Evolutionary conservation across 2,797 vertebrate species (phyloP).

Genomic region (Agapornis canus): DNA sequence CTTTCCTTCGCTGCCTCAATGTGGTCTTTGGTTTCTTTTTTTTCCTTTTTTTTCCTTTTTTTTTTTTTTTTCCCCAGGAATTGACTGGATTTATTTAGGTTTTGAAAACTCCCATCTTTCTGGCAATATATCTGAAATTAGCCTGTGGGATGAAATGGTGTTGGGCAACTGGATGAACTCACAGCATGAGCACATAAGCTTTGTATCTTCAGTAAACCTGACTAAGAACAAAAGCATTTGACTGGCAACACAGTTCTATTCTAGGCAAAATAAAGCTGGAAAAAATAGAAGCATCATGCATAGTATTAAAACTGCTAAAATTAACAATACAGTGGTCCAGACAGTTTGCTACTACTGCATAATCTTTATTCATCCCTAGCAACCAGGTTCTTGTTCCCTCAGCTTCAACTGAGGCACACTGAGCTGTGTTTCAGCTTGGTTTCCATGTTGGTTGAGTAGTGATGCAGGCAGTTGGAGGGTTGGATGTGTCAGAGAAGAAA

Average conservation of each 20-base stretch:
- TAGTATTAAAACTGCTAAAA: neutral
- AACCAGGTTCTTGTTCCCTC: neutral
- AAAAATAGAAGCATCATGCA: neutral
- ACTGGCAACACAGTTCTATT: neutral
- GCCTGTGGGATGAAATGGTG: neutral
- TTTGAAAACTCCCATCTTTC: neutral
- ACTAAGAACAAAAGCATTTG: neutral
- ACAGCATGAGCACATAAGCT: neutral
- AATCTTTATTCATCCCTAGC: neutral
- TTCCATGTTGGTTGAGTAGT: neutral
- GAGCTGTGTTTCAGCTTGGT: neutral
- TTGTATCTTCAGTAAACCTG: neutral
- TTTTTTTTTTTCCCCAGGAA: neutral
- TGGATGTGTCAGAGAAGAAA: neutral
- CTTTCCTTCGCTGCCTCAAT: neutral
- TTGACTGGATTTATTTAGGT: neutral
- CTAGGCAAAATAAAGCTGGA: neutral
- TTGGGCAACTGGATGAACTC: neutral
- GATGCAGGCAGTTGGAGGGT: neutral
- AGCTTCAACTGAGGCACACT: accelerated
- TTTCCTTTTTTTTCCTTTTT: neutral
- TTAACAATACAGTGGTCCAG: neutral
- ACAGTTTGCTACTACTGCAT: neutral
- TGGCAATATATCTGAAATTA: neutral
- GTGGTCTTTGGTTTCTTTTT: neutral